A percentile compares a stretch with the other conserved stretches of the same genome.
Evolutionary conservation across 2,797 vertebrate genomes (phyloP).

Genomic region (Lagodon rhomboides): DNA sequence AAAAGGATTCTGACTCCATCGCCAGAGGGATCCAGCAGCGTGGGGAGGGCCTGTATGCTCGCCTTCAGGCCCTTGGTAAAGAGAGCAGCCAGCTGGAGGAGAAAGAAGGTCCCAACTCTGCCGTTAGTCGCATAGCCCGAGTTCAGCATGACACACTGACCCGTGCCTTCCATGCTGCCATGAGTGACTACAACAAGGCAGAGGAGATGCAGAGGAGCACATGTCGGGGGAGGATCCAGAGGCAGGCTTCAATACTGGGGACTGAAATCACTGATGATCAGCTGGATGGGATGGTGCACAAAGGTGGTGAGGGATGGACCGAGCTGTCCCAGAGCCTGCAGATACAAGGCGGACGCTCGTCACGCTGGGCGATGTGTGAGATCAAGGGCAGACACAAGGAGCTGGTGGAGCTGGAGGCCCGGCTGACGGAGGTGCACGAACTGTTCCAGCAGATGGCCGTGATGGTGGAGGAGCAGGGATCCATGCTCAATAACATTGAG

Average conservation of each 20-base stretch:
- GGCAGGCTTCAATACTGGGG: conserved; percentile 93
- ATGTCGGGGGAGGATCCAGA: conserved; percentile 90
- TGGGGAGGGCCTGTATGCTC: conserved; percentile 84
- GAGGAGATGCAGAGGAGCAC: conserved; percentile 89
- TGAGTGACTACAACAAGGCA: conserved; percentile 88
- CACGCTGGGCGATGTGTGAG: conserved; percentile 87
- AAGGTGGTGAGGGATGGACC: conserved; percentile 90
- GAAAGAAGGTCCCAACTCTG: conserved; percentile 79
- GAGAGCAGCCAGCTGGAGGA: conserved; percentile 79
- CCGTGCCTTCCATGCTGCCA: conserved; percentile 83
- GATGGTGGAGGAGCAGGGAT: conserved; percentile 91
- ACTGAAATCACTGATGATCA: conserved; percentile 87
- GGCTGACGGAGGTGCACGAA: conserved; percentile 88
- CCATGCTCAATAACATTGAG: conserved; percentile 89
- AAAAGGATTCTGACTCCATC: conserved; percentile 90
- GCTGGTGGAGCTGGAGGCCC: conserved; percentile 90
- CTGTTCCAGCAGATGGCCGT: conserved; percentile 91
- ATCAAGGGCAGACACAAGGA: conserved; percentile 92
- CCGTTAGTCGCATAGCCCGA: conserved; percentile 85
- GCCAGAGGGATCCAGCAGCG: conserved; percentile 89
- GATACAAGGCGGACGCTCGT: conserved; percentile 80
- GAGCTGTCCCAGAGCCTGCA: conserved; percentile 91
- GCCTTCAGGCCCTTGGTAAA: conserved; percentile 84
- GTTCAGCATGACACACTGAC: conserved; percentile 86
- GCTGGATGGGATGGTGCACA: conserved; percentile 91